Percentiles rank a stretch among this genome's conserved stretches.
Evolutionary conservation across 2,797 vertebrate genomes (phyloP).

Genomic region (Chromobotia macracanthus): DNA sequence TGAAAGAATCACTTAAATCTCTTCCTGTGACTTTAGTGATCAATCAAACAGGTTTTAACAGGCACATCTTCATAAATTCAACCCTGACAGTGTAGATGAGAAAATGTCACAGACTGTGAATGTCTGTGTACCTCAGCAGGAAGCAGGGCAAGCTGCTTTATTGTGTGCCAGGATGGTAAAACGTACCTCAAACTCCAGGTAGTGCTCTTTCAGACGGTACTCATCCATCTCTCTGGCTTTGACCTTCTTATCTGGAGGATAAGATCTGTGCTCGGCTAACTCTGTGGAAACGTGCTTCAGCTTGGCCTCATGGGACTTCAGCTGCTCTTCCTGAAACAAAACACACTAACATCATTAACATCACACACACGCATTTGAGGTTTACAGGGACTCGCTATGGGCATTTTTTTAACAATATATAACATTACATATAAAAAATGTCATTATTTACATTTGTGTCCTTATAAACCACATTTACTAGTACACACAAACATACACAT

Average conservation of each 20-base stretch:
- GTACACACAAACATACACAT: no score
- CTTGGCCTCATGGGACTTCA: conserved; percentile 88
- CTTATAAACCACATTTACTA: no score
- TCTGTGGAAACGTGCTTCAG: conserved; percentile 85
- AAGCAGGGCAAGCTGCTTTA: no score
- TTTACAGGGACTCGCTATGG: no score
- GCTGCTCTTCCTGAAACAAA: conserved; percentile 82
- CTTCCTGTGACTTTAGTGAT: conserved; percentile 9
- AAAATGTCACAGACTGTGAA: conserved; percentile 36
- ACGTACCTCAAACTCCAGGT: conserved; percentile 71
- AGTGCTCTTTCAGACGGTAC: conserved; percentile 71
- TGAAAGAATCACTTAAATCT: background rate
- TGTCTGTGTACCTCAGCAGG: no score
- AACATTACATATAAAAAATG: no score
- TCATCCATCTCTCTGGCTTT: conserved; percentile 73
- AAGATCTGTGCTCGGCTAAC: conserved; percentile 83
- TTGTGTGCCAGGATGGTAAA: background rate
- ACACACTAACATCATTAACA: background rate
- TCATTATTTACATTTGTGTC: no score
- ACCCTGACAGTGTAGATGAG: background rate
- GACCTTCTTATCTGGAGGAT: conserved; percentile 88
- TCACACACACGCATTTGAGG: no score
- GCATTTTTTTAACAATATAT: no score
- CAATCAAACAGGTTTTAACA: conserved; percentile 4
- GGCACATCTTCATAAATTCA: conserved; percentile 29